Conservation (phyloP, 2,113 vertebrate species). For the Neomonachus schauinslandi region DNA sequence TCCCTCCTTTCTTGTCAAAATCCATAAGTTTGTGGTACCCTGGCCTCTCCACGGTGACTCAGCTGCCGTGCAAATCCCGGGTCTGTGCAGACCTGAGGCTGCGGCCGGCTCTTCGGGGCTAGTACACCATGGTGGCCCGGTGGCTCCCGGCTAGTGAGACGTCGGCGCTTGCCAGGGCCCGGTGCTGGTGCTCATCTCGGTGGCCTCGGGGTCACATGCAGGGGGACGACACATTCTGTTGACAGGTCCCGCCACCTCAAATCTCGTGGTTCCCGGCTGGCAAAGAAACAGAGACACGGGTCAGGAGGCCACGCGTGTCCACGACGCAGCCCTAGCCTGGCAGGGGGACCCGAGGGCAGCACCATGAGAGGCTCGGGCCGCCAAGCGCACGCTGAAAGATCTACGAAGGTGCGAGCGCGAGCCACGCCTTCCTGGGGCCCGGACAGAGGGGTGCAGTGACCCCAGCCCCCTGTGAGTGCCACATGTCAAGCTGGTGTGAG, state of each 20-base stretch:
- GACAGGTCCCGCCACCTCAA: constrained; percentile 58
- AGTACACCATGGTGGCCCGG: constrained; percentile 82
- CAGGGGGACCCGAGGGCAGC: too few relatives aligned
- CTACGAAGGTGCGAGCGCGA: not conserved
- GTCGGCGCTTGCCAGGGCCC: constrained; percentile 55
- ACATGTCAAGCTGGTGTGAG: not conserved
- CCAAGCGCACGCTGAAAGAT: not conserved
- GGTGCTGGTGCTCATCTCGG: constrained; percentile 50
- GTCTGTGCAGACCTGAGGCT: constrained; percentile 88
- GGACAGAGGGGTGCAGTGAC: not conserved
- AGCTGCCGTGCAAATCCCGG: constrained; percentile 94
- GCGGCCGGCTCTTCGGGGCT: constrained; percentile 67
- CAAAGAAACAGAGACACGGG: not conserved
- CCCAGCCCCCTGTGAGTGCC: not conserved
- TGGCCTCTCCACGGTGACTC: constrained; percentile 99
- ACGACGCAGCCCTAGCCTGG: rapidly evolving
- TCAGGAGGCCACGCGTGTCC: not conserved
- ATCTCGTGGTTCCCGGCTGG: constrained; percentile 78
- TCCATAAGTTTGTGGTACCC: constrained; percentile 99
- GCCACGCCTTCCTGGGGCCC: not conserved
- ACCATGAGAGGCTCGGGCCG: too few relatives aligned
- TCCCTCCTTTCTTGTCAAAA: constrained; percentile 99
- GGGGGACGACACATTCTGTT: constrained; percentile 82
- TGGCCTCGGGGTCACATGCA: constrained; percentile 58
- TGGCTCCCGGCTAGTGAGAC: constrained; percentile 81